Conservation (phyloP, 2,888 invertebrate genomes). For the Eilema griseolum region DNA sequence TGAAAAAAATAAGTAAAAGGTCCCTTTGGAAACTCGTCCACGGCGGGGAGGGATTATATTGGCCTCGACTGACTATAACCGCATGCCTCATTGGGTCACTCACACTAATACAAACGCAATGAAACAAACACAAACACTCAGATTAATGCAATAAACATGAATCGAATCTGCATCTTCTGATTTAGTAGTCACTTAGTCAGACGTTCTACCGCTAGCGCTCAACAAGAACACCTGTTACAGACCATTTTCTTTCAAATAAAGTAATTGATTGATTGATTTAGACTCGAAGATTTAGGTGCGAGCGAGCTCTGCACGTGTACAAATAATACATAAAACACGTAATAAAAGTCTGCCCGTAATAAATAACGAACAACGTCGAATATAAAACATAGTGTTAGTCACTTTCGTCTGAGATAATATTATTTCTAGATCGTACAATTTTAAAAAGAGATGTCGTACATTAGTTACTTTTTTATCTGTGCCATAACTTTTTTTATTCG, state of each 20-base stretch:
- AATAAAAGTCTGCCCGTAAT: background rate
- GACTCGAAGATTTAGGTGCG: background rate
- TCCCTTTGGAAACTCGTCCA: no score
- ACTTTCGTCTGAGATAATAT: conserved; percentile 3
- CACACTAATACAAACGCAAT: no score
- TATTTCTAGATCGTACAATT: conserved; percentile 13
- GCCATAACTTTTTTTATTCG: conserved; percentile 1
- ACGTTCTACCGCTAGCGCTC: no score
- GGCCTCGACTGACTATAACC: no score
- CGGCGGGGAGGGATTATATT: no score
- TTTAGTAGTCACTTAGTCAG: background rate
- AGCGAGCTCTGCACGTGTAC: background rate
- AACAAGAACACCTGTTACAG: background rate
- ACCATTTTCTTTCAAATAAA: background rate
- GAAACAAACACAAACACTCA: no score
- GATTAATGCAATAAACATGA: no score
- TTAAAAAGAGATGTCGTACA: conserved; percentile 1
- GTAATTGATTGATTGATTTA: conserved; percentile 4
- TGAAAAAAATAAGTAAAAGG: no score
- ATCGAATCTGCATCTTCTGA: no score
- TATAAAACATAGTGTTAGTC: conserved; percentile 1
- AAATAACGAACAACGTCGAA: background rate
- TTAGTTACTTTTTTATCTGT: conserved; percentile 2
- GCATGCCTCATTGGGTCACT: no score
- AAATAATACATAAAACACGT: background rate